Evolutionary conservation across 2,888 invertebrate species (phyloP), one percentile per base, ranked within the genome.

Genomic region (Scaptomyza flava): DNA sequence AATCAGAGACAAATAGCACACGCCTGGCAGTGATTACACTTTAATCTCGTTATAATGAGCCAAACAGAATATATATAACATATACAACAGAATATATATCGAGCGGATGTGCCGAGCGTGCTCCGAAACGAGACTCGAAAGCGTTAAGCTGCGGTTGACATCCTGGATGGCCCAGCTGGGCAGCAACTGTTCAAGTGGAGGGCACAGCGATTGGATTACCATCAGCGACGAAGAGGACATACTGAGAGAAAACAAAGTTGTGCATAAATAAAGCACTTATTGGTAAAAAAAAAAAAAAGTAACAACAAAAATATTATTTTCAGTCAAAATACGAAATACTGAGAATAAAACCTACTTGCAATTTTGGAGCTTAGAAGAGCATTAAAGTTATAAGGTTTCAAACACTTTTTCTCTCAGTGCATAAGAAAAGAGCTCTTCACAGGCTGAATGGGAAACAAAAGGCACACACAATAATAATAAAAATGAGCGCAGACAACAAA

Each of bases 1-100:
- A 70, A 54, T 61, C 63, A 52, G 14, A 46, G 45, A 27, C 52
- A 27, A 36, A 41, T 14, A 66, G 73, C 79, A 72, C 84, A 84
- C 85, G 71, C 70, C 68, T 59, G 65, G 65, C 67, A 59, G 85
- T 79, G 84, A 84, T 88, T 86, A 83, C 76, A 73, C 83, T 76
- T 73, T 83, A 84, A 84, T 81, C 87, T 82, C 63, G 70, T 72
- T 84, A 79, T 77, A 83, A 86, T 88, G 86, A 82, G 75, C 72
- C 76, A 71, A 65, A 69, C 57, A 72, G 68, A 77, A 74, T 79
- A 67, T 68, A 31, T 50, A 50, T 27, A 3, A 5, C 6, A 27
- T 27, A 23, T 23, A 23, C 23, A 23, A 23, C 23, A 23, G 23
- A 27, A 6, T 34, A 51, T 42, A 33, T 43, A 68, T 67, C 51